phyloP scores from a whole-genome alignment of 2,113 vertebrate species.

The Tringa solitaria region DNA sequence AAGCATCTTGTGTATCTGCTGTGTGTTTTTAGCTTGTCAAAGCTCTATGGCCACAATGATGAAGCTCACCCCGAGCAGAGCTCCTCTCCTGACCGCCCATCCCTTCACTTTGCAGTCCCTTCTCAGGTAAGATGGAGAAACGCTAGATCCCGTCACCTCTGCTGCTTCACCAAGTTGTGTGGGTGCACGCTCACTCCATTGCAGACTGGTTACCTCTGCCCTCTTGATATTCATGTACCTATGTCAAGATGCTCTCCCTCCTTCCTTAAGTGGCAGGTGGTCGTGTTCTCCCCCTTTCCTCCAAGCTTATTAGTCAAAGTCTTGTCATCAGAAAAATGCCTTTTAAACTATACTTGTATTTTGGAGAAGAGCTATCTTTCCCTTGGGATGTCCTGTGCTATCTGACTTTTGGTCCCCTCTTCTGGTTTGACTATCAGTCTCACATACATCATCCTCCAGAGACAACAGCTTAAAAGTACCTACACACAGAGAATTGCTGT shows the following conservation, averaged over 20 bases:
- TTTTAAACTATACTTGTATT: background rate
- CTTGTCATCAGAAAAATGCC: background rate
- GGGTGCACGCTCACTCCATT: accelerated
- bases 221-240: background rate
- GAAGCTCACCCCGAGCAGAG: constrained; percentile 11
- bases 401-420: background rate
- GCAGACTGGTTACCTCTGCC: too few relatives aligned
- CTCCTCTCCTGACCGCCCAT: constrained; percentile 27
- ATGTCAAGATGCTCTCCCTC: background rate
- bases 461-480: background rate
- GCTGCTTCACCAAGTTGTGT: background rate
- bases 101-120: background rate
- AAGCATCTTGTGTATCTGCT: background rate
- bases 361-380: background rate
- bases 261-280: background rate
- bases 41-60: background rate
- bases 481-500: background rate
- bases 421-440: background rate
- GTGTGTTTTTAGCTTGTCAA: constrained; percentile 51
- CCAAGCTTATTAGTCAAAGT: background rate
- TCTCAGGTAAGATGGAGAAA: constrained; percentile 62
- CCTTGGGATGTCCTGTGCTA: background rate
- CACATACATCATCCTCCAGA: background rate
- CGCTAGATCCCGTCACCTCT: background rate
- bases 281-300: background rate